These are phyloP conservation scores for Cheilosia impressa DNA, from an alignment of 2,888 invertebrate genomes.

Conservation along the genomic window DNA sequence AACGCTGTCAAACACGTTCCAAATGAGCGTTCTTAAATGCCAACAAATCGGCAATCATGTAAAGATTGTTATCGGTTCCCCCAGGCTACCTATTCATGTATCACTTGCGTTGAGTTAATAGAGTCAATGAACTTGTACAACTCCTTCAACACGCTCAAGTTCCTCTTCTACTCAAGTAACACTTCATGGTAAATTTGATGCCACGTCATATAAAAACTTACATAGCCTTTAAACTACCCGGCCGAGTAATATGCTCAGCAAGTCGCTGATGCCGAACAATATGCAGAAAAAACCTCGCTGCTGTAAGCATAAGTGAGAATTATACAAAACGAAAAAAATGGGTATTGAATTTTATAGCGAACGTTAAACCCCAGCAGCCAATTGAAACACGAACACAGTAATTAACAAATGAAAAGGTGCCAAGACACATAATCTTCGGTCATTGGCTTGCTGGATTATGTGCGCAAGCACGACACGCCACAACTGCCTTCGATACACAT, in stretches of 20 bases:
- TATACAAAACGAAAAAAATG: constrained; percentile 29
- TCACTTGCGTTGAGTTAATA: neutral
- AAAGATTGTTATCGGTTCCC: no score
- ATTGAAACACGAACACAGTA: constrained; percentile 52
- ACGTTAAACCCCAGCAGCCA: constrained; percentile 39
- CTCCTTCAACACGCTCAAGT: neutral
- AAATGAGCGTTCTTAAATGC: no score
- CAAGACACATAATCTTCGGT: constrained; percentile 68
- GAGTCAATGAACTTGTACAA: neutral
- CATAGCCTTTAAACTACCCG: constrained; percentile 12
- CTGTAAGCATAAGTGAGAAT: constrained; percentile 23
- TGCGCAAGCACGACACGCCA: constrained; percentile 62
- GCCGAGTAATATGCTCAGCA: neutral
- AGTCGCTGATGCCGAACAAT: neutral
- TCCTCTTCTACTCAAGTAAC: neutral
- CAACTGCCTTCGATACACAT: constrained; percentile 54
- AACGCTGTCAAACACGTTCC: no score
- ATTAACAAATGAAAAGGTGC: constrained; percentile 71
- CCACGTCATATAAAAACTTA: neutral
- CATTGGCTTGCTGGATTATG: constrained; percentile 65
- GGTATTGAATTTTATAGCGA: constrained; percentile 37
- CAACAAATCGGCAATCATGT: no score
- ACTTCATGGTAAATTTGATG: neutral
- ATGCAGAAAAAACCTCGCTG: neutral
- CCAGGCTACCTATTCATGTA: no score